Evolutionary conservation across 2,888 invertebrate species (phyloP), one percentile per base, ranked within the genome.

Genomic region (Crossocerus cetratus): DNA sequence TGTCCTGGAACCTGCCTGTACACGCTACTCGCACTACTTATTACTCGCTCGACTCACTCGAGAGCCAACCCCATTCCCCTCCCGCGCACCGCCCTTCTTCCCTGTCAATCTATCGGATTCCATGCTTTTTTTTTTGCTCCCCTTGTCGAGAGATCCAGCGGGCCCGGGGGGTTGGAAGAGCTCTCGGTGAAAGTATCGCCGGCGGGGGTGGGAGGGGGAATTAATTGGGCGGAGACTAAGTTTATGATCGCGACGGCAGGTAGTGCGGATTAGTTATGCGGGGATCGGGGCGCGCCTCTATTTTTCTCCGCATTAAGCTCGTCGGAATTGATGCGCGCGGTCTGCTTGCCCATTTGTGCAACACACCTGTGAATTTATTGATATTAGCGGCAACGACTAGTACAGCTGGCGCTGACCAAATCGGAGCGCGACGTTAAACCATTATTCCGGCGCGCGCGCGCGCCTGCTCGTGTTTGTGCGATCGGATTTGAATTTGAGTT

Each of bases 331-430:
- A 76, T 81, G 81, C 76, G 68, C 76, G 60, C 74, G 32, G 61
- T 56, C 57, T 74, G 69, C 70, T 67, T 63, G 77, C 63, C 77
- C 77, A 72, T 70, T 78, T 70, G 80, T 72, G 76, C 74, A 68
- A 62, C 70, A 66, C 76, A 74, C 76, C 81, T 76, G 80, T 65
- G 80, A 80, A 80, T 81, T 81, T 78, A 80, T 80, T 72, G 80
- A 76, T 81, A 81, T 80, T 78, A 77, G 75, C 72, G 65, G 70
- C 57, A 74, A 76, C 72, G 72, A 72, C 65, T 74, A 73, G 67
- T 80, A 76, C 81, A 77, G 82, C 76, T 79, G 76, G 56, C 68
- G 72, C 77, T 71, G 74, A 75, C 75, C 79, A 74, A 69, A 74
- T 75, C 70, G 32, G 32, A 32, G 32, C 32, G 32, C 32, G 32